Percentiles rank a stretch among this genome's conserved stretches.
Evolutionary conservation across 2,888 invertebrate genomes (phyloP).

Genomic region (Euproctis similis): DNA sequence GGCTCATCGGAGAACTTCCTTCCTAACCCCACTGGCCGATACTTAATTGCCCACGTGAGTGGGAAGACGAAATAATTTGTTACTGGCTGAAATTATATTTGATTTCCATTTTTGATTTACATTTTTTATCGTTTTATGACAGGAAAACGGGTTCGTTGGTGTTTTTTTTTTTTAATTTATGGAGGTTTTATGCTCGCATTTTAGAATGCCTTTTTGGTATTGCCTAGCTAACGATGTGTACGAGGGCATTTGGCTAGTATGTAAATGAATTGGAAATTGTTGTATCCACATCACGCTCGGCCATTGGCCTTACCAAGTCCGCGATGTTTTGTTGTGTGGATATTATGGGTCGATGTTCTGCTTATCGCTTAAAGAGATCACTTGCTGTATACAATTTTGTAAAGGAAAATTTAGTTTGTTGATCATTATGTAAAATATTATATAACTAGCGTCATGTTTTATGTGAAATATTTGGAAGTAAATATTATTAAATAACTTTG

Average conservation of each 20-base stretch:
- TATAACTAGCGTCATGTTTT: too few relatives aligned
- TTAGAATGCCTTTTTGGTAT: slow-evolving; percentile 24
- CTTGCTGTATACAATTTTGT: too few relatives aligned
- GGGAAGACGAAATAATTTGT: slow-evolving; percentile 48
- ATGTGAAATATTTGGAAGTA: too few relatives aligned
- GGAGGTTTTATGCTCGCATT: slow-evolving; percentile 39
- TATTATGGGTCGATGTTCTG: slow-evolving; percentile 9
- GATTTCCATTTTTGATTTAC: slow-evolving; percentile 49
- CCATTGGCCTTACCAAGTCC: slow-evolving; percentile 7
- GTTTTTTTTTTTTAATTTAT: slow-evolving; percentile 50
- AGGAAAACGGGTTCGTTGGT: slow-evolving; percentile 40
- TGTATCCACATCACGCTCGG: slow-evolving; percentile 21
- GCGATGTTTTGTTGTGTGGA: slow-evolving; percentile 15
- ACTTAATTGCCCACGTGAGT: slow-evolving; percentile 46
- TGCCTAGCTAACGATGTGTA: slow-evolving; percentile 24
- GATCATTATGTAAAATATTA: too few relatives aligned
- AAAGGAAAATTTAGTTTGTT: too few relatives aligned
- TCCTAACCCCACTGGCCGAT: slow-evolving; percentile 36
- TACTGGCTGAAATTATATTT: slow-evolving; percentile 43
- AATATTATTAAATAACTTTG: too few relatives aligned
- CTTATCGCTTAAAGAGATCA: too few relatives aligned
- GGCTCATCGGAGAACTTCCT: slow-evolving; percentile 45
- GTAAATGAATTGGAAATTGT: slow-evolving; percentile 27
- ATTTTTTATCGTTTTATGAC: slow-evolving; percentile 46
- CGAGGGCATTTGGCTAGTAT: slow-evolving; percentile 24